Percentiles rank a stretch among this genome's conserved stretches.
phyloP scores from a whole-genome alignment of 2,797 vertebrate species.

The Pipistrellus kuhlii region DNA sequence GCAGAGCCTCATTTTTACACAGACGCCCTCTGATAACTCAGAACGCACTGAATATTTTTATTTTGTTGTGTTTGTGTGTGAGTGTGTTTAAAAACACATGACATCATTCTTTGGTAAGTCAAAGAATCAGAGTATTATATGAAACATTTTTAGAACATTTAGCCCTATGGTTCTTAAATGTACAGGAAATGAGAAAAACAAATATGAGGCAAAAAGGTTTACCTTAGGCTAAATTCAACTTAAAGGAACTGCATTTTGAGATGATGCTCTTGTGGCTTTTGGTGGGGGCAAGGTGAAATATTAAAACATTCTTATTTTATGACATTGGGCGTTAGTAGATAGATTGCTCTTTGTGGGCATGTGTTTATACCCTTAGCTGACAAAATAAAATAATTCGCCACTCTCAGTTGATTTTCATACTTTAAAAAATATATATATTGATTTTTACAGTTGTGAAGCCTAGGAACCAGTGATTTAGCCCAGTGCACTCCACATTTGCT shows the following conservation, averaged over 20 bases:
- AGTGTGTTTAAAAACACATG: background rate
- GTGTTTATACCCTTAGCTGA: background rate
- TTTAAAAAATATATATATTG: background rate
- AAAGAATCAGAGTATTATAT: background rate
- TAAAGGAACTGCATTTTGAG: slow-evolving; percentile 16
- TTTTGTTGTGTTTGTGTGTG: too few relatives aligned
- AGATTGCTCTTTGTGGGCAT: background rate
- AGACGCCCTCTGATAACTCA: background rate
- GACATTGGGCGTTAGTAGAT: background rate
- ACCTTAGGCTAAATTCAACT: background rate
- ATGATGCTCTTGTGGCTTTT: background rate
- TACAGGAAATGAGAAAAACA: background rate
- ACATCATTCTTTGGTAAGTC: background rate
- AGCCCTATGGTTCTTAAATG: background rate
- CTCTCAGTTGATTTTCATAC: background rate
- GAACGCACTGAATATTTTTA: background rate
- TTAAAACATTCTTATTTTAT: background rate
- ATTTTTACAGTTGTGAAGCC: background rate
- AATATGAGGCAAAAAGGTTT: background rate
- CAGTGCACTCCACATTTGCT: background rate
- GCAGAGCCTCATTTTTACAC: background rate
- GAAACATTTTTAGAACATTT: slow-evolving; percentile 11
- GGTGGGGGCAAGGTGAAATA: background rate
- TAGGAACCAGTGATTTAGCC: background rate
- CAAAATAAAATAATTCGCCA: background rate